Percentiles rank a stretch among this genome's conserved stretches.
These are phyloP conservation scores for Pluvianellus socialis DNA, from an alignment of 2,113 vertebrate genomes.

Conservation along the genomic window DNA sequence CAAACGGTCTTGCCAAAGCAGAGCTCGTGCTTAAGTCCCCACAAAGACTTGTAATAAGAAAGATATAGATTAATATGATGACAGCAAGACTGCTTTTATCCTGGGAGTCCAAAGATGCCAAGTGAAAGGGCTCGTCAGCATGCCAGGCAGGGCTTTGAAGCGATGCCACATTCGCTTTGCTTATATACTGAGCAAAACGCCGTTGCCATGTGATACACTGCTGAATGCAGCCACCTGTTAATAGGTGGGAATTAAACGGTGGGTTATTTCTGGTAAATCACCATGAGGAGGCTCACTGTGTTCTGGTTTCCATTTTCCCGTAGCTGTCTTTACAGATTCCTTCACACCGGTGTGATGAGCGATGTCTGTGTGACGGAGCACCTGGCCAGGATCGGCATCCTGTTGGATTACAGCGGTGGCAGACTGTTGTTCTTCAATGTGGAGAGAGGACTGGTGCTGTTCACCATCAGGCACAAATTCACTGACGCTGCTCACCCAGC, in stretches of 20 bases:
- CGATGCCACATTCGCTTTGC: neutral
- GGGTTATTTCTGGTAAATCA: neutral
- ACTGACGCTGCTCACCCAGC: slow-evolving; percentile 79
- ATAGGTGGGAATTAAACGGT: neutral
- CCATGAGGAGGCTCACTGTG: neutral
- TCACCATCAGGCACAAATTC: slow-evolving; percentile 81
- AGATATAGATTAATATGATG: neutral
- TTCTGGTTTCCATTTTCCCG: neutral
- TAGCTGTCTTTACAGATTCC: slow-evolving; percentile 86
- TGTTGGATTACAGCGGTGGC: slow-evolving; percentile 85
- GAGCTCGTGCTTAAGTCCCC: neutral
- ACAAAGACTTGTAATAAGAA: neutral
- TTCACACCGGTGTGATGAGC: slow-evolving; percentile 80
- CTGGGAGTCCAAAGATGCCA: neutral
- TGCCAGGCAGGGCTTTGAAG: neutral
- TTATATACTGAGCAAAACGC: neutral
- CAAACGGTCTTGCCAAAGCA: neutral
- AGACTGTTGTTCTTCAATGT: slow-evolving; percentile 89
- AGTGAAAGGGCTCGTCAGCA: neutral
- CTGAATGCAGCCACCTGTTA: neutral
- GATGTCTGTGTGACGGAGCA: slow-evolving; percentile 79
- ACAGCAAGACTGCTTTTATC: neutral
- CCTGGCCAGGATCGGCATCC: slow-evolving; percentile 81
- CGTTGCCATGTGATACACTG: neutral
- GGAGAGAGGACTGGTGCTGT: slow-evolving; percentile 85